phyloP scores from a whole-genome alignment of 2,113 vertebrate genomes.

The Mirza zaza region DNA sequence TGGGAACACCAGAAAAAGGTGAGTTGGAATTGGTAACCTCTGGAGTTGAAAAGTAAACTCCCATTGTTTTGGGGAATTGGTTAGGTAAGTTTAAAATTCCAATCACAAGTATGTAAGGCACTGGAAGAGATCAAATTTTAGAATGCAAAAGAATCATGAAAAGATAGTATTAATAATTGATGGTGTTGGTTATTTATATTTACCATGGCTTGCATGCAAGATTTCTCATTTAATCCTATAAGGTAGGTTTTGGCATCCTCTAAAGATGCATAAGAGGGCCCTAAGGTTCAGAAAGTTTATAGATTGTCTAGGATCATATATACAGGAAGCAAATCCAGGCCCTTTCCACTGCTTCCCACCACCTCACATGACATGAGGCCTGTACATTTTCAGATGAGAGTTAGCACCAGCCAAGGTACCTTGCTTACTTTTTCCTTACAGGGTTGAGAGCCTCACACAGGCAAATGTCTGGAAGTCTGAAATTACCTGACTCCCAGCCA shows the following conservation, averaged over 20 bases:
- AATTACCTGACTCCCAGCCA: not conserved
- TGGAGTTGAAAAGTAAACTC: not conserved
- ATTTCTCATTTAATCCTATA: not conserved
- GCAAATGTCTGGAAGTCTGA: not conserved
- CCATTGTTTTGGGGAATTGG: not conserved
- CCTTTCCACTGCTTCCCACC: not conserved
- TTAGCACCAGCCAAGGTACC: not conserved
- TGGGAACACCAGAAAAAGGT: not conserved
- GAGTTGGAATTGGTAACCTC: conserved; percentile 30
- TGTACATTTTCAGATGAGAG: not conserved
- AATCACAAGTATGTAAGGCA: not conserved
- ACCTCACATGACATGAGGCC: not conserved
- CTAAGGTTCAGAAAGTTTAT: not conserved
- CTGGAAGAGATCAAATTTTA: not conserved
- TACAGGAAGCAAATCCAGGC: not conserved
- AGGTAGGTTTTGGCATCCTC: not conserved
- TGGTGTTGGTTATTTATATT: not conserved
- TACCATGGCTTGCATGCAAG: not conserved
- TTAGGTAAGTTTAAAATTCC: not conserved
- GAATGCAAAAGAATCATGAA: not conserved
- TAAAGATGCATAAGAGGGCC: not conserved
- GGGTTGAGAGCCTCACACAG: not conserved
- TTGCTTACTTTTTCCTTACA: not conserved
- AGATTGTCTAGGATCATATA: not conserved
- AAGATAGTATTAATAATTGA: not conserved